Evolutionary conservation across 2,888 invertebrate genomes (phyloP), one percentile per base, ranked within the genome.

Genomic region (Heliconius erato): DNA sequence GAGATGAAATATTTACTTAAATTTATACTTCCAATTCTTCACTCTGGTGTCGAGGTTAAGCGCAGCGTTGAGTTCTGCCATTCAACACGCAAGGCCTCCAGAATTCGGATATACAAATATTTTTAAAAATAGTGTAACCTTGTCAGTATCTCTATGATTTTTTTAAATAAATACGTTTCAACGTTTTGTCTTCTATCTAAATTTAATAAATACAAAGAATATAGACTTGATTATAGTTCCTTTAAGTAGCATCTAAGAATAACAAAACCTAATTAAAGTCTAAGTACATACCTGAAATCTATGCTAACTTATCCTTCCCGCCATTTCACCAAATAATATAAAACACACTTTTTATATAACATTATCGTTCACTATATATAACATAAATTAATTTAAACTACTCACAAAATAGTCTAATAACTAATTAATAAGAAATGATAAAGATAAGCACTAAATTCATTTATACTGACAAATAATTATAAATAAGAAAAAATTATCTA

Each of bases 261-360:
- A 69, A n/a, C n/a, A n/a, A 71, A 7, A 71, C 44, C 12, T 71
- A 71, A 71, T 40, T 35, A 71, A 69, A 23, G 69, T 40, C 12
- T 23, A n/a, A n/a, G 19, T 74, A 74, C 23, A 63, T 59, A 76
- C 74, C 74, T 76, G 74, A 32, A n/a, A 76, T 63, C 32, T 76
- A n/a, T 59, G 74, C n/a, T 44, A 54, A 76, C 74, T 59, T 59
- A 32, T 76, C n/a, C 74, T 76, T 76, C 74, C 74, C 74, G 74
- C 74, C 74, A 76, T 76, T 63, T 23, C 59, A 35, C 23, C 14
- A 76, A 63, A 35, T 76, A 23, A 59, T 16, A 76, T 59, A 59
- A 32, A 76, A 63, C 35, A 76, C 59, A 76, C 16, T 59, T n/a
- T 63, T 76, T 11, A 76, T n/a, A 35, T n/a, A 32, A 2, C 12